Base-by-base conservation (phyloP, 2,888 invertebrate genomes). In the Caenorhabditis becei region DNA sequence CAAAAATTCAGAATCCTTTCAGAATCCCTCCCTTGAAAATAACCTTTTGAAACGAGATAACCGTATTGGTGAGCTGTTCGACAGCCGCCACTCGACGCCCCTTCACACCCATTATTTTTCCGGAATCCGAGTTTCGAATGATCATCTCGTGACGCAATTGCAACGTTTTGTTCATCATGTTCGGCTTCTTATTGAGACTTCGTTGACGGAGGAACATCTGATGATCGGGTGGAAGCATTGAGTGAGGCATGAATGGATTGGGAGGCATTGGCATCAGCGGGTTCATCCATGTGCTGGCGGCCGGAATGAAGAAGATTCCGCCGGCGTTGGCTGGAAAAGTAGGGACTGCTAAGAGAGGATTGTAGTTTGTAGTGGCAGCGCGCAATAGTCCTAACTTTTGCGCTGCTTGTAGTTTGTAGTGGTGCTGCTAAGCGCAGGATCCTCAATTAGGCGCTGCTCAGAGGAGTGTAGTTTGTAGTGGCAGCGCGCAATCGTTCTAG, bases 71-170 rank as follows among this genome's bases (percentile, higher is more conserved):
- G 93, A 97, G 94, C 94, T 97, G 96, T 94, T 97, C 97, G 93
- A 97, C 97, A 95, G 97, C 96, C 94, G 97, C 97, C 93, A 97
- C 96, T 93, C 97, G 94, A 92, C 97, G 94, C 92, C 97, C 97
- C 94, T 87, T 87, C 18, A 87, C 87, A 16, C 87, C 87, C 91
- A 92, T 93, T 96, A 96, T 96, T 95, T 97, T 97, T 91, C 97
- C 97, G 65, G 96, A 96, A 92, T 97, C 97, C 82, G 96, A 95
- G 92, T 97, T 97, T 86, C 96, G 94, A 90, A 97, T 97, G 82
- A 96, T 95, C 83, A 96, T 95, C 93, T 97, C 97, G 91, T 97
- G 96, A 92, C 96, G 96, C 91, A 95, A 96, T 92, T 96, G 96
- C 53, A 83, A 78, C 8, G 85, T 82, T 56, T 85, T 85, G 41